Evolutionary conservation across 2,888 invertebrate species (phyloP).

Genomic region (Trachelus iudaicus): DNA sequence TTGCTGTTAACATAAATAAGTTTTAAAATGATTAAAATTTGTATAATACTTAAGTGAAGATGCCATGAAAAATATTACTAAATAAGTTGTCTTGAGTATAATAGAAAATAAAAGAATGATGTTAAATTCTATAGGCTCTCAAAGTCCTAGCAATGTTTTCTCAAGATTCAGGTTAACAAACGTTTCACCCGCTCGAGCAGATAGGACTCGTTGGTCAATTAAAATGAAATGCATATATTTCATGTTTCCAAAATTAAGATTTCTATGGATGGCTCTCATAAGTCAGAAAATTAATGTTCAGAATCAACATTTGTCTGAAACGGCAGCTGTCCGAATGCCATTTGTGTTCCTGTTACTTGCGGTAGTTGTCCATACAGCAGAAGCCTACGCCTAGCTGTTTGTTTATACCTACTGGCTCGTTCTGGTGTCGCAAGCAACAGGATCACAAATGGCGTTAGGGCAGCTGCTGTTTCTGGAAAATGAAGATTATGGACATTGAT

Average conservation of each 20-base stretch:
- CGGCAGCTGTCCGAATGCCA: too few relatives aligned
- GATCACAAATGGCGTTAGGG: too few relatives aligned
- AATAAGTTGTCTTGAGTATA: not conserved
- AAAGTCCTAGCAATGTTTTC: not conserved
- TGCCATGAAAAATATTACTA: slow-evolving; percentile 13
- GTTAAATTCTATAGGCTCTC: too few relatives aligned
- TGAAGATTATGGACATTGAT: too few relatives aligned
- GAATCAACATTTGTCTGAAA: too few relatives aligned
- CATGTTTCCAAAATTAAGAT: not conserved
- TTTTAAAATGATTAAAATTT: not conserved
- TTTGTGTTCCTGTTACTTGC: too few relatives aligned
- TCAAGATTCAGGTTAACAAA: not conserved
- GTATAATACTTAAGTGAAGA: slow-evolving; percentile 11
- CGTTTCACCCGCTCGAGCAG: not conserved
- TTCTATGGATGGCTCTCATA: not conserved
- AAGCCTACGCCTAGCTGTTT: too few relatives aligned
- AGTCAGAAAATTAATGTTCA: too few relatives aligned
- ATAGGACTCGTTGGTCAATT: not conserved
- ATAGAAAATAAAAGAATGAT: not conserved
- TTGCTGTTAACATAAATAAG: slow-evolving; percentile 69
- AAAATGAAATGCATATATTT: not conserved
- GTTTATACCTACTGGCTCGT: too few relatives aligned
- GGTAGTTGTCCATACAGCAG: too few relatives aligned
- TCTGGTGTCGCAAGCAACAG: too few relatives aligned
- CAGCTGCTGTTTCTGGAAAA: too few relatives aligned